Percentiles rank a stretch among this genome's conserved stretches.
Conservation (phyloP, 2,797 vertebrate species). For the Thalassophryne amazonica region DNA sequence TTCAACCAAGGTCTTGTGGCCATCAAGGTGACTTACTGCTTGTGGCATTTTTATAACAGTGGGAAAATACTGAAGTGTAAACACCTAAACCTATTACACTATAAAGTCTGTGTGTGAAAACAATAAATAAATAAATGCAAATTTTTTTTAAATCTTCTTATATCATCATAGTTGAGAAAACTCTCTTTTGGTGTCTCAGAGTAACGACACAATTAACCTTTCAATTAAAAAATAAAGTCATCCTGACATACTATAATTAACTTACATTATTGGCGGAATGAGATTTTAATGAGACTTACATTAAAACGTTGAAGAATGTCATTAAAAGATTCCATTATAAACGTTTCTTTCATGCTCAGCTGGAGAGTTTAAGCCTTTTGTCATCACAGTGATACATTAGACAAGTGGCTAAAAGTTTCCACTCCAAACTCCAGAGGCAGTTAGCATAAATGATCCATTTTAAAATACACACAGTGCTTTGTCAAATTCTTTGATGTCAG, state of each 20-base stretch:
- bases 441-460: conserved; percentile 18
- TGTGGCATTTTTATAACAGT: too few relatives aligned
- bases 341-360: conserved; percentile 3
- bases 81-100: too few relatives aligned
- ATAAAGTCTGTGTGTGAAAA: too few relatives aligned
- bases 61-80: too few relatives aligned
- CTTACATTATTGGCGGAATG: neutral
- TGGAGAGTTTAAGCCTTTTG: neutral
- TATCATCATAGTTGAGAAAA: neutral
- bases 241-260: neutral
- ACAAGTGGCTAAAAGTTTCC: conserved; percentile 31
- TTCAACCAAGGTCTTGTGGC: too few relatives aligned
- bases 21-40: too few relatives aligned
- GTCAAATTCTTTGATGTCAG: conserved; percentile 8
- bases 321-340: conserved; percentile 13
- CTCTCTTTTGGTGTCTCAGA: neutral
- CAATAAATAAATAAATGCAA: too few relatives aligned
- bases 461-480: conserved; percentile 14
- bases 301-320: conserved; percentile 6
- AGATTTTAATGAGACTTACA: conserved; percentile 2
- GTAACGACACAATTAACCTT: neutral
- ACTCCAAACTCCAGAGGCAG: conserved; percentile 24
- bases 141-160: too few relatives aligned
- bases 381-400: conserved; percentile 3
- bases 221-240: neutral